Evolutionary conservation across 2,113 vertebrate species (phyloP).

Genomic region (Origma solitaria): DNA sequence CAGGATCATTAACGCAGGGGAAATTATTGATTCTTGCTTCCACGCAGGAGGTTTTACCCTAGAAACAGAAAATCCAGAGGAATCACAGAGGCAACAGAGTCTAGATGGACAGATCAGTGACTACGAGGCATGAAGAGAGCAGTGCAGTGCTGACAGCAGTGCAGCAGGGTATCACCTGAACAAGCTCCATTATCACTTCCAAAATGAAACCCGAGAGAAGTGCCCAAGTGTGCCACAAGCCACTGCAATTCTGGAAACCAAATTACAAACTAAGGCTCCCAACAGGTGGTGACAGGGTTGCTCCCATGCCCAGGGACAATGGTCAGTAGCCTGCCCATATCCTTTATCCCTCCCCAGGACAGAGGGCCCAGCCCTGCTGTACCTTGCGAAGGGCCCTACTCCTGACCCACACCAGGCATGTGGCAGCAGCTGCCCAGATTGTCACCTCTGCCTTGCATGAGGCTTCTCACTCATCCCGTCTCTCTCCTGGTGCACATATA

Average conservation of each 20-base stretch:
- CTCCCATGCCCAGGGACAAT: accelerated
- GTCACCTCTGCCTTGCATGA: not conserved
- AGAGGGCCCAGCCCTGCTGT: not conserved
- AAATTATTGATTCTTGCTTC: not conserved
- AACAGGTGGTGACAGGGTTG: not conserved
- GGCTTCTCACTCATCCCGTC: not conserved
- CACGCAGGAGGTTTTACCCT: not conserved
- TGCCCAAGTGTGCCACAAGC: not conserved
- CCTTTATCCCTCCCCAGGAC: accelerated
- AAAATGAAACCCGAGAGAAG: not conserved
- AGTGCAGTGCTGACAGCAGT: not conserved
- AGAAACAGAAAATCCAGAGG: not conserved
- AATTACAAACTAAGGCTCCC: not conserved
- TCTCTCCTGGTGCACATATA: not conserved
- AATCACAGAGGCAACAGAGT: not conserved
- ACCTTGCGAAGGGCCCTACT: not conserved
- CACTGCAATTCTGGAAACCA: not conserved
- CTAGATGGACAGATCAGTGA: not conserved
- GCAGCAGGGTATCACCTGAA: not conserved
- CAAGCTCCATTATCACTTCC: not conserved
- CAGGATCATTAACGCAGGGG: not conserved
- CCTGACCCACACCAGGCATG: accelerated
- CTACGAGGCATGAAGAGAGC: not conserved
- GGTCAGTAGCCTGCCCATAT: not conserved
- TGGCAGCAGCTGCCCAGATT: not conserved